Conservation (phyloP, 2,797 vertebrate genomes). For the Arnoldichthys spilopterus region DNA sequence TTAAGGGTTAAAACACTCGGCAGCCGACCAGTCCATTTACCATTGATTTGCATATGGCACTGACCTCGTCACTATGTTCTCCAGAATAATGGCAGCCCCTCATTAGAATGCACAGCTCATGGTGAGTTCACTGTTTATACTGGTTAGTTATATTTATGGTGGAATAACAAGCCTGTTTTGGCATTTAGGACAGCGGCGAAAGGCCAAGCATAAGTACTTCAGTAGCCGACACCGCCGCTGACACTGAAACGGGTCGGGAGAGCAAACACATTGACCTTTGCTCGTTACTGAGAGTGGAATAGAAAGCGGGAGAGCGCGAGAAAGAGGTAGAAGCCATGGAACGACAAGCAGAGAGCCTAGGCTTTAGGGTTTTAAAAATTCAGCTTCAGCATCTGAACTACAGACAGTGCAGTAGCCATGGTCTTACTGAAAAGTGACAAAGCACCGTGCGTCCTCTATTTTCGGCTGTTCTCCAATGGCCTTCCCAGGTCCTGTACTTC, state of each 20-base stretch:
- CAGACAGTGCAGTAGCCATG: constrained; percentile 23
- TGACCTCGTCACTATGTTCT: neutral
- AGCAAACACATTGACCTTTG: constrained; percentile 58
- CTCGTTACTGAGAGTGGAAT: constrained; percentile 52
- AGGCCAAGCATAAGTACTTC: constrained; percentile 54
- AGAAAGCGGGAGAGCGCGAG: constrained; percentile 10
- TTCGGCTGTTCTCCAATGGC: constrained; percentile 27
- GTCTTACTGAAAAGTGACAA: constrained; percentile 26
- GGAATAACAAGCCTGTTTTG: constrained; percentile 50
- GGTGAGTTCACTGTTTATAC: constrained; percentile 17
- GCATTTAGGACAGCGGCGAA: constrained; percentile 54
- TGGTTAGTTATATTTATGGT: constrained; percentile 42
- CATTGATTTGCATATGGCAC: constrained; percentile 32
- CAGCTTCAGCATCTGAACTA: constrained; percentile 30
- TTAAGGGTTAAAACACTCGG: constrained; percentile 24
- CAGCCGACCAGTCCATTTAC: constrained; percentile 41
- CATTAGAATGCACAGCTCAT: constrained; percentile 24
- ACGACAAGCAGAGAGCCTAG: constrained; percentile 17
- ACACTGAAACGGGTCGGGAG: constrained; percentile 44
- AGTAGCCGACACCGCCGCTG: constrained; percentile 43
- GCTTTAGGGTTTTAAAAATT: constrained; percentile 28
- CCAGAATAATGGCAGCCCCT: neutral
- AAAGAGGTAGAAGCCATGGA: constrained; percentile 15
- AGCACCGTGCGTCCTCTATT: constrained; percentile 24
- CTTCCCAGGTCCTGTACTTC: constrained; percentile 18